Evolutionary conservation across 1,140 invertebrate species (phyloP), one percentile per base, ranked within the genome.

Genomic region (Papilio glaucus): DNA sequence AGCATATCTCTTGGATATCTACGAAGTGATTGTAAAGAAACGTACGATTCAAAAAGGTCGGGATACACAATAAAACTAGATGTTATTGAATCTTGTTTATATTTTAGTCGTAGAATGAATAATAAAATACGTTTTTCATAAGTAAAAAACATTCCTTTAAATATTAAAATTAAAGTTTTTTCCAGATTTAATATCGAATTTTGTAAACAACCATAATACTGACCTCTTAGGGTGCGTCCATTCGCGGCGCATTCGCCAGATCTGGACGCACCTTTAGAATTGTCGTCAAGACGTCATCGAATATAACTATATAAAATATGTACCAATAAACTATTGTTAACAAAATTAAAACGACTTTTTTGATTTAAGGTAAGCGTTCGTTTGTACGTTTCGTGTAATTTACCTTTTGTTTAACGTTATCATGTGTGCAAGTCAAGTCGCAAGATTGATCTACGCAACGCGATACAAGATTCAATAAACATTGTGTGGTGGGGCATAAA

Each of bases 381-480:
- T 53, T 53, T 13, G 10, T 57, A n/a, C 33, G 57, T 53, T 53
- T 13, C 5, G n/a, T 18, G 38, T 26, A 1, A n/a, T 75, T 71
- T 63, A 57, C 29, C 29, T 65, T 39, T 74, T 57, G 72, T 73
- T 41, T 72, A 77, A 81, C 71, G 78, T 74, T 76, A 78, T 77
- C 74, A 73, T 60, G 68, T 21, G 57, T 74, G 72, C 74, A 72
- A 75, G 69, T 77, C 70, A 74, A 77, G 73, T 75, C 63, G 53
- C 73, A 72, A 69, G 72, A 70, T 78, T 81, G 81, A 86, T 84
- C 83, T 74, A 84, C 75, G 78, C 77, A 77, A 78, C 71, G 53
- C 74, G 81, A 80, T 83, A 80, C 78, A 77, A 79, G 77, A 87
- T 88, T 90, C 85, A 90, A 88, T 90, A 87, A 88, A 83, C 86